Conservation (phyloP, 2,113 vertebrate species). For the Tragelaphus strepsiceros region DNA sequence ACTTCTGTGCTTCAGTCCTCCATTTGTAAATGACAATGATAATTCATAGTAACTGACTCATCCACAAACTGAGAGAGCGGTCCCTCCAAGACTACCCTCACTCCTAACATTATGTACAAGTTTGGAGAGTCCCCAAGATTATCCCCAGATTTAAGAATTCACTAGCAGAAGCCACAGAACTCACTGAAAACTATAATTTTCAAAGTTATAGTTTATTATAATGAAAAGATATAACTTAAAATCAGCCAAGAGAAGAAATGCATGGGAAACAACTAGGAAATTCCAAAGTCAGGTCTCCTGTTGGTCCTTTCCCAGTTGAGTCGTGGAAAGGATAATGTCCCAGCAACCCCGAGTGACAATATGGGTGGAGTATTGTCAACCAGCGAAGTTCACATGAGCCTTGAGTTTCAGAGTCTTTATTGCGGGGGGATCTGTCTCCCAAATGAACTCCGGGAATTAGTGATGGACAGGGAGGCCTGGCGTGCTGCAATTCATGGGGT, state of each 20-base stretch:
- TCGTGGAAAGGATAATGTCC: background rate
- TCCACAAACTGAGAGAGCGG: background rate
- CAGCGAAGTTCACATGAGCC: background rate
- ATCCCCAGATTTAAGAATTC: background rate
- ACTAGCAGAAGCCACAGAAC: background rate
- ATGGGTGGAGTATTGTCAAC: background rate
- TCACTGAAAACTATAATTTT: background rate
- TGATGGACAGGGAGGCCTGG: too few species aligned
- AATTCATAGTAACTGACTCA: background rate
- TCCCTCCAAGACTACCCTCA: background rate
- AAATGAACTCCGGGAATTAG: too few species aligned
- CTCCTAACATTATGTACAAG: background rate
- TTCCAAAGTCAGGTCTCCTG: background rate
- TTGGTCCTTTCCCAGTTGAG: background rate
- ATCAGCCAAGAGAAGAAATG: background rate
- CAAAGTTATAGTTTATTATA: background rate
- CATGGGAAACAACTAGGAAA: background rate
- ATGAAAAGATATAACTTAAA: background rate
- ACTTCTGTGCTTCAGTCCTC: background rate
- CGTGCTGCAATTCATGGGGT: too few species aligned
- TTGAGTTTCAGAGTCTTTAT: background rate
- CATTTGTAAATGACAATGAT: background rate
- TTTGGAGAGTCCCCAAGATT: background rate
- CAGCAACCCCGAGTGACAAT: fast-evolving
- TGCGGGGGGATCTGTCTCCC: background rate